Evolutionary conservation across 1,140 invertebrate genomes (phyloP), one percentile per base, ranked within the genome.

Genomic region (Trichonephila clavipes): DNA sequence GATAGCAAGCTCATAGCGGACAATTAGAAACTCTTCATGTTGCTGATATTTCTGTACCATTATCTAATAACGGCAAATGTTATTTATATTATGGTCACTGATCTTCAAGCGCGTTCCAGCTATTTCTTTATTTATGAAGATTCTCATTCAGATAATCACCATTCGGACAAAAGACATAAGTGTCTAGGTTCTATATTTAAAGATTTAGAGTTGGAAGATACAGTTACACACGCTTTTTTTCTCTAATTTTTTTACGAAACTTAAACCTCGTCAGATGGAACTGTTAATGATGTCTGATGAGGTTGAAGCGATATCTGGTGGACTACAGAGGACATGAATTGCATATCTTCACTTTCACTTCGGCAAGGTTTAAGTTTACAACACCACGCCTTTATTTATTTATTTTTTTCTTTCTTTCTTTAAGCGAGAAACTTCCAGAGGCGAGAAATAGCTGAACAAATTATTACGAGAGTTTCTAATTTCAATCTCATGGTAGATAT

Each of bases 221-320:
- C 83, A 14, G 72, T 28, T 28, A 24, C 34, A 21, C 83, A 51
- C 10, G n/a, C 59, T 24, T 61, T 61, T 58, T 85, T 83, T n/a
- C 21, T 59, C 58, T 59, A 6, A 12, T 85, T 59, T 59, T 59
- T 28, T 18, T 24, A 44, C 8, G 83, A 59, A 85, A 85, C n/a
- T 85, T 21, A 85, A 85, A 85, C 83, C 51, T 85, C 51, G 83
- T 85, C 83, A 40, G 72, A 77, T 77, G 28, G 34, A 77, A 77
- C 72, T 77, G 83, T 85, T 85, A 85, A 85, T 85, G 83, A 85
- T 28, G 83, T 85, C 51, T 85, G 83, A 85, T 59, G 58, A 24
- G 28, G 83, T n/a, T n/a, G 51, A 58, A 85, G 58, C n/a, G 82
- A 59, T 85, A 85, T 85, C 58, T 85, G 18, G 58, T 21, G 40